Evolutionary conservation across 1,140 invertebrate genomes (phyloP).

Genomic region (Aleiodes sp.): DNA sequence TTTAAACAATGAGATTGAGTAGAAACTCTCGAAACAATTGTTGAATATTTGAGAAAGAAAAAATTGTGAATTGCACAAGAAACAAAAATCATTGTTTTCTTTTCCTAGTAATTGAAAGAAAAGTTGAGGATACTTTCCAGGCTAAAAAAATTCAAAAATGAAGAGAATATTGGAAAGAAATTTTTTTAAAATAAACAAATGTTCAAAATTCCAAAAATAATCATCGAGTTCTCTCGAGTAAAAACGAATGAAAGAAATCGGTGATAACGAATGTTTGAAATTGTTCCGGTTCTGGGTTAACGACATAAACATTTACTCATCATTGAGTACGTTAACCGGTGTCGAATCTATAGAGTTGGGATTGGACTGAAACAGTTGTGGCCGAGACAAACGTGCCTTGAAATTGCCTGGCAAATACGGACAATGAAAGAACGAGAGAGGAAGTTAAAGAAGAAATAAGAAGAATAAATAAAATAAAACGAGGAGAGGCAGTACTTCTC

Average conservation of each 20-base stretch:
- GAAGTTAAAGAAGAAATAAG: too few relatives aligned
- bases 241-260: background rate
- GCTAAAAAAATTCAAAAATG: too few relatives aligned
- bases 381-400: background rate
- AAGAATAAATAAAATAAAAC: background rate
- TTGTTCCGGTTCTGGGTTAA: constrained; percentile 6
- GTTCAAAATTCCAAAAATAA: background rate
- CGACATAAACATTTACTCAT: background rate
- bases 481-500: background rate
- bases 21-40: too few relatives aligned
- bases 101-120: too few relatives aligned
- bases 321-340: background rate
- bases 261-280: background rate
- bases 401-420: constrained; percentile 11
- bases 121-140: too few relatives aligned
- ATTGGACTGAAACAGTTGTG: background rate
- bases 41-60: too few relatives aligned
- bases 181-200: too few relatives aligned
- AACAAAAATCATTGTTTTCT: too few relatives aligned
- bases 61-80: too few relatives aligned
- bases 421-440: background rate
- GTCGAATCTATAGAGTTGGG: background rate
- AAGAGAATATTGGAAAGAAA: too few relatives aligned
- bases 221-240: background rate
- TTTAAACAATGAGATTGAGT: too few relatives aligned